Conservation (phyloP, 2,797 vertebrate species). For the Danio kyathit region DNA sequence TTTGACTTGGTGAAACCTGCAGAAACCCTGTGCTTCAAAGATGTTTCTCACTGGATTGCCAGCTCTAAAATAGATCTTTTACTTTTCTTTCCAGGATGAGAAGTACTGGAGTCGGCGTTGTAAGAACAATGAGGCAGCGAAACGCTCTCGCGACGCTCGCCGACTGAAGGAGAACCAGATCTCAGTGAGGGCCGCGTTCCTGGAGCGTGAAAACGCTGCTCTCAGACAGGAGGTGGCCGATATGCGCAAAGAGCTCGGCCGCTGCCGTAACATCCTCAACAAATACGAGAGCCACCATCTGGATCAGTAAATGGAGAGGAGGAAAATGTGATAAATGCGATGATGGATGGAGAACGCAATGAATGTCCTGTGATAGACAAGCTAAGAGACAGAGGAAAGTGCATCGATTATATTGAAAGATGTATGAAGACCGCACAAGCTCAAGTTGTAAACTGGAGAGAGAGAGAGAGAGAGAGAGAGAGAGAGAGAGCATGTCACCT, state of each 20-base stretch:
- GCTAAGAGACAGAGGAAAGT: slow-evolving; percentile 22
- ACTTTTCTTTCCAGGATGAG: slow-evolving; percentile 81
- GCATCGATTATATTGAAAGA: slow-evolving; percentile 13
- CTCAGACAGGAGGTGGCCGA: slow-evolving; percentile 91
- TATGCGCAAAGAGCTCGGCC: slow-evolving; percentile 90
- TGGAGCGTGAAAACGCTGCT: slow-evolving; percentile 91
- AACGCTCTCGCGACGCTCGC: slow-evolving; percentile 92
- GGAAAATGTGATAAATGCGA: slow-evolving; percentile 43
- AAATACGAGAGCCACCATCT: slow-evolving; percentile 90
- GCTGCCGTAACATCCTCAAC: slow-evolving; percentile 88
- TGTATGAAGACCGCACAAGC: slow-evolving; percentile 32
- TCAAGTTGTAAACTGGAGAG: slow-evolving; percentile 68
- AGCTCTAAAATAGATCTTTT: neutral
- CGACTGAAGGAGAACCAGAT: slow-evolving; percentile 96
- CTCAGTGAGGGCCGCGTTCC: slow-evolving; percentile 89
- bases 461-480: slow-evolving; percentile 73
- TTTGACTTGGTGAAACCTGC: too few species aligned
- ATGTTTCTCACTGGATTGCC: slow-evolving; percentile 25
- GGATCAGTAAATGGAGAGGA: slow-evolving; percentile 80
- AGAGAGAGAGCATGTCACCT: slow-evolving; percentile 48
- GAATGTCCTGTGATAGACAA: slow-evolving; percentile 60
- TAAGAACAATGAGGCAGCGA: slow-evolving; percentile 94
- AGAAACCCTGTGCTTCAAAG: neutral
- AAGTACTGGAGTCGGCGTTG: slow-evolving; percentile 92
- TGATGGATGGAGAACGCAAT: slow-evolving; percentile 59